These are phyloP conservation scores for Mirza zaza DNA, from an alignment of 2,113 vertebrate species.

Conservation along the genomic window DNA sequence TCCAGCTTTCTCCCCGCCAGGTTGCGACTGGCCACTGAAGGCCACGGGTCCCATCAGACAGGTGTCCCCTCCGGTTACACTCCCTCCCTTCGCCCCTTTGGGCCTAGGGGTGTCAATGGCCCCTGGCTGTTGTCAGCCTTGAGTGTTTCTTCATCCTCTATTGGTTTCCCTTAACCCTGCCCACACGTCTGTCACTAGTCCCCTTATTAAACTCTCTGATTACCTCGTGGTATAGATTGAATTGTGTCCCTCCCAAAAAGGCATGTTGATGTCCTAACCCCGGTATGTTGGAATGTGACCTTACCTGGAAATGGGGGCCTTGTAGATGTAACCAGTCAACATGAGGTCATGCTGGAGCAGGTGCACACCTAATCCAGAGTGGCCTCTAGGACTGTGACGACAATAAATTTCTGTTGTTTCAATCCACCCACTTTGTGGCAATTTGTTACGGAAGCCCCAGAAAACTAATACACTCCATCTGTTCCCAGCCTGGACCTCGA, in stretches of 20 bases:
- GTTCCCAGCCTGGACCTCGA: not conserved
- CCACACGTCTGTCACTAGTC: not conserved
- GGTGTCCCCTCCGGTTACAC: not conserved
- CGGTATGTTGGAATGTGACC: not conserved
- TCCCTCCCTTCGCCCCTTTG: not conserved
- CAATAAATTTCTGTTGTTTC: not conserved
- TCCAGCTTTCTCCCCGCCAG: not conserved
- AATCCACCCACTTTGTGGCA: not conserved
- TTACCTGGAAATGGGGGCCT: not conserved
- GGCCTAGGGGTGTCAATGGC: too few relatives aligned
- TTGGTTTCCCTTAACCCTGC: not conserved
- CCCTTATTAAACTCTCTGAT: not conserved
- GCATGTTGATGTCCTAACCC: not conserved
- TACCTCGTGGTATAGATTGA: not conserved
- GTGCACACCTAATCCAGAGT: not conserved
- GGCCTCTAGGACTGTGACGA: not conserved
- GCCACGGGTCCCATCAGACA: not conserved
- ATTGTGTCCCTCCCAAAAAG: not conserved
- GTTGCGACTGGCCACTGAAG: not conserved
- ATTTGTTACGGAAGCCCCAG: not conserved
- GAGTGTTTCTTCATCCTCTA: too few relatives aligned
- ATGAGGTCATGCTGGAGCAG: not conserved
- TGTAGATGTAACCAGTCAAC: not conserved
- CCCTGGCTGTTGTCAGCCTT: not conserved
- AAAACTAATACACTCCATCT: not conserved